These are phyloP conservation scores for Doris montereyensis DNA, from an alignment of 2,888 invertebrate genomes.

Conservation along the genomic window DNA sequence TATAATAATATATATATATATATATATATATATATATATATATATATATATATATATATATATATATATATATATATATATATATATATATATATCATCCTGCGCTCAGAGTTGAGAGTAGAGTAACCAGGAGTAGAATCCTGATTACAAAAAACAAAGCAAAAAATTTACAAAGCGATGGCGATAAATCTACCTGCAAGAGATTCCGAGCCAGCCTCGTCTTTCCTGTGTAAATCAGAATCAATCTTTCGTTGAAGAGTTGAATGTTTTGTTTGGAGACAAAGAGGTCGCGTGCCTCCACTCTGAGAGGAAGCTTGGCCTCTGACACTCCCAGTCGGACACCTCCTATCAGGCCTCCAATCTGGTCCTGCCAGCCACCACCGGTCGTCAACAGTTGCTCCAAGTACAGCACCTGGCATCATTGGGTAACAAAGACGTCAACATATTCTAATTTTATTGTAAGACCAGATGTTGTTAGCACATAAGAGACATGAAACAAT, in stretches of 20 bases:
- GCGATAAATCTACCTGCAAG: slow-evolving; percentile 72
- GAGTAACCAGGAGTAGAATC: no score
- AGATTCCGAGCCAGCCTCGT: slow-evolving; percentile 76
- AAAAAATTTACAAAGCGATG: background rate
- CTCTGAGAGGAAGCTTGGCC: slow-evolving; percentile 67
- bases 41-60: no score
- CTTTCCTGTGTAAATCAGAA: slow-evolving; percentile 76
- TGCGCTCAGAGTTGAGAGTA: no score
- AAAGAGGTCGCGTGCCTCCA: slow-evolving; percentile 64
- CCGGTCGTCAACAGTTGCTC: slow-evolving; percentile 77
- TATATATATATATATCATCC: no score
- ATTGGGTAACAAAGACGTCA: background rate
- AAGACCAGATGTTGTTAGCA: background rate
- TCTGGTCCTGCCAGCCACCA: slow-evolving; percentile 78
- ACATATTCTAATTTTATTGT: no score
- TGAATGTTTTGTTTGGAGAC: slow-evolving; percentile 58
- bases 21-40: no score
- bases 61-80: no score
- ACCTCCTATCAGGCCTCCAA: slow-evolving; percentile 75
- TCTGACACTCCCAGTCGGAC: slow-evolving; percentile 72
- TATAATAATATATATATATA: no score
- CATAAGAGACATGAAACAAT: background rate
- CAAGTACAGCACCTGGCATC: slow-evolving; percentile 74
- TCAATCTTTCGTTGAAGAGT: slow-evolving; percentile 71
- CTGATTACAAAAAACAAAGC: background rate